A percentile compares a stretch with the other conserved stretches of the same genome.
These are phyloP conservation scores for Penelope pileata DNA, from an alignment of 2,113 vertebrate genomes.

Conservation along the genomic window DNA sequence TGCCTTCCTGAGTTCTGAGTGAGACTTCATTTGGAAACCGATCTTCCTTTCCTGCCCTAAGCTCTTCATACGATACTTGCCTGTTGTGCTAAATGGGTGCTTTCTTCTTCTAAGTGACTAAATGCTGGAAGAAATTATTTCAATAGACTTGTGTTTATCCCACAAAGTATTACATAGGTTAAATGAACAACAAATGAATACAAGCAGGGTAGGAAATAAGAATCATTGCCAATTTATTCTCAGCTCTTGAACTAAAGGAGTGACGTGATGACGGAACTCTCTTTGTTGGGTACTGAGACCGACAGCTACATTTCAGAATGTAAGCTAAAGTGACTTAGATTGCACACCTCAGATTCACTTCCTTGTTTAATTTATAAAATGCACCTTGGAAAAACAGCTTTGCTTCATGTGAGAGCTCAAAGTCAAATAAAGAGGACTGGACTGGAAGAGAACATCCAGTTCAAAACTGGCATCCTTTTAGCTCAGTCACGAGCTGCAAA, in stretches of 20 bases:
- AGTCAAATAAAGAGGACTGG: neutral
- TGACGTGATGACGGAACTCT: neutral
- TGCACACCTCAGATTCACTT: neutral
- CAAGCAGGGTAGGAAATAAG: neutral
- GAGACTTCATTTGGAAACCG: rapidly evolving
- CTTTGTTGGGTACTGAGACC: neutral
- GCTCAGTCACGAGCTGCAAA: neutral
- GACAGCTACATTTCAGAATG: neutral
- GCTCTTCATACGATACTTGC: neutral
- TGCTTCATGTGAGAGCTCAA: neutral
- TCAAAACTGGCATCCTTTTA: neutral
- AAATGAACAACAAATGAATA: neutral
- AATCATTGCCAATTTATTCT: neutral
- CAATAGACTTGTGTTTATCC: neutral
- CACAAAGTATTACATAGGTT: neutral
- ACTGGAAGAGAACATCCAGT: neutral
- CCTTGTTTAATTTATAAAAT: conserved; percentile 22
- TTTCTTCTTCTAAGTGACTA: neutral
- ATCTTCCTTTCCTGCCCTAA: neutral
- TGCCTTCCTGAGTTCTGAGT: neutral
- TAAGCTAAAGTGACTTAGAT: neutral
- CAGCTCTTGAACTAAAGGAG: neutral
- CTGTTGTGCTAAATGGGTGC: neutral
- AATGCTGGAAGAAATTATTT: neutral
- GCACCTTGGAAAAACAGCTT: neutral